These are phyloP conservation scores for Pandemis heparana DNA, from an alignment of 2,888 invertebrate genomes.

Conservation along the genomic window DNA sequence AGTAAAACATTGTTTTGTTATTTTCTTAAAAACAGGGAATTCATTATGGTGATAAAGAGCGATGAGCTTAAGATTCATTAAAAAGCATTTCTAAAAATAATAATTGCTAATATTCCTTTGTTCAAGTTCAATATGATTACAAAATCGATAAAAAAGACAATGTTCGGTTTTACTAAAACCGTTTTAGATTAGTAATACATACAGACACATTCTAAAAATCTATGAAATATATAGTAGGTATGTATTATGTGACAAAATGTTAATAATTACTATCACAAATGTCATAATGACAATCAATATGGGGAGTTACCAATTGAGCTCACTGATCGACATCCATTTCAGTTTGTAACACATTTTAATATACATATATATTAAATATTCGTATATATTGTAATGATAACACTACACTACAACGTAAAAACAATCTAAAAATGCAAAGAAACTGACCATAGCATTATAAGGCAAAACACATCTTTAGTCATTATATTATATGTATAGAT, in stretches of 20 bases:
- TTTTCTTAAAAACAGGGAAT: neutral
- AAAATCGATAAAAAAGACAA: conserved; percentile 27
- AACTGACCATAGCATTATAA: conserved; percentile 16
- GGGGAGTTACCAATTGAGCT: conserved; percentile 49
- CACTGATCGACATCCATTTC: conserved; percentile 6
- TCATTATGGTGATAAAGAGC: neutral
- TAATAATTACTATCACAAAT: conserved; percentile 64
- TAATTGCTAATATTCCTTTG: conserved; percentile 23
- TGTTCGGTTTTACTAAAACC: conserved; percentile 21
- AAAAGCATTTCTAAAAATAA: conserved; percentile 11
- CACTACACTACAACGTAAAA: conserved; percentile 10
- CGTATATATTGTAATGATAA: neutral
- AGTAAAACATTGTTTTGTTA: neutral
- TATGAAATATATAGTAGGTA: conserved; percentile 47
- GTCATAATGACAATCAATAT: conserved; percentile 57
- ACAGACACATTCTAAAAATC: conserved; percentile 52
- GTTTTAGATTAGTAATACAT: conserved; percentile 13
- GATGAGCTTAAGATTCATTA: conserved; percentile 28
- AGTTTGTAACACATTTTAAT: neutral
- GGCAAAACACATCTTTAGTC: neutral
- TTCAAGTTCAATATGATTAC: conserved; percentile 29
- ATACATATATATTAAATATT: neutral
- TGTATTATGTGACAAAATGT: conserved; percentile 27
- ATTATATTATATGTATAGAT: too few species aligned
- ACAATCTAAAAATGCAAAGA: conserved; percentile 24